Conservation (phyloP, 2,888 invertebrate genomes). For the Andrena chrysosceles region DNA sequence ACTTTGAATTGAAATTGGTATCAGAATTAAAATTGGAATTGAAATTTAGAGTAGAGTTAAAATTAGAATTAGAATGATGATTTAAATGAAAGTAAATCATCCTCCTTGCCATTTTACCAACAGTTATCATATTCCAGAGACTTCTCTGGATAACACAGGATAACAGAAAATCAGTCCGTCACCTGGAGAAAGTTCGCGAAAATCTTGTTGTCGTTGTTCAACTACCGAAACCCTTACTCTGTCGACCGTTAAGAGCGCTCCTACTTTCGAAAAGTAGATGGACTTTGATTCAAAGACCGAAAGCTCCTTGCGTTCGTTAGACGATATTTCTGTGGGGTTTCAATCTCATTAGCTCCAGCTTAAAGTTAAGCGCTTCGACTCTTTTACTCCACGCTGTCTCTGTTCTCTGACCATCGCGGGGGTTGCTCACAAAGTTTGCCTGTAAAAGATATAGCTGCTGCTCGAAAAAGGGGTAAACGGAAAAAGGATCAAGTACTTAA, state of each 20-base stretch:
- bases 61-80: too few species aligned
- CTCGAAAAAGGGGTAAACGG: neutral
- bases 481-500: neutral
- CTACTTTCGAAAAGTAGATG: conserved; percentile 70
- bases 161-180: neutral
- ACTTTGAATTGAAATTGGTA: too few species aligned
- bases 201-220: conserved; percentile 4
- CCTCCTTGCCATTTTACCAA: too few species aligned
- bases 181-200: neutral
- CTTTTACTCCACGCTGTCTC: conserved; percentile 65
- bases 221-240: conserved; percentile 20
- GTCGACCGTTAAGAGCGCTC: conserved; percentile 57
- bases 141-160: too few species aligned
- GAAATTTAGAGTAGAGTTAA: too few species aligned
- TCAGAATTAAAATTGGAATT: too few species aligned
- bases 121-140: too few species aligned
- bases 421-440: conserved; percentile 55
- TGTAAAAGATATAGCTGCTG: conserved; percentile 14
- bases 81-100: too few species aligned
- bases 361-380: conserved; percentile 78
- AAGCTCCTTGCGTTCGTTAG: conserved; percentile 81
- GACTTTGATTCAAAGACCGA: conserved; percentile 79
- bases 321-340: conserved; percentile 64
- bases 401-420: conserved; percentile 68
- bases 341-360: conserved; percentile 80